phyloP scores from a whole-genome alignment of 2,888 invertebrate genomes.

The Synanthedon myopaeformis region DNA sequence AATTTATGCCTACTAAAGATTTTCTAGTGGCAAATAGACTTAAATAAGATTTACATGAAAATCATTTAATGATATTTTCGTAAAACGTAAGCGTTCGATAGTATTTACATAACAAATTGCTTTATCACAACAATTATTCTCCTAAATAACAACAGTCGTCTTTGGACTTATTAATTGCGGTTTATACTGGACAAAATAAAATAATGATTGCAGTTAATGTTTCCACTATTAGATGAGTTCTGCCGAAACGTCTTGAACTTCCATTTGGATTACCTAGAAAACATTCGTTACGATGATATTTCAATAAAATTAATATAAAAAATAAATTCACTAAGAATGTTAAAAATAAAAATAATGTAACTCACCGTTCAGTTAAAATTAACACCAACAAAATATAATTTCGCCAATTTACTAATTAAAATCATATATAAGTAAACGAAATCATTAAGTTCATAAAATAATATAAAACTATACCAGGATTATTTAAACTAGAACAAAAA shows the following conservation, averaged over 20 bases:
- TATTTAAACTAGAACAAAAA: background rate
- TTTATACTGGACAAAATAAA: constrained; percentile 26
- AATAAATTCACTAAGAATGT: constrained; percentile 11
- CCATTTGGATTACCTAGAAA: constrained; percentile 70
- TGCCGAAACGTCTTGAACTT: constrained; percentile 57
- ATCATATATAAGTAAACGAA: background rate
- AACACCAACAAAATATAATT: constrained; percentile 57
- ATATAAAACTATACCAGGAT: background rate
- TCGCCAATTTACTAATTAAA: constrained; percentile 12
- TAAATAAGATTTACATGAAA: background rate
- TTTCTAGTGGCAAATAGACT: background rate
- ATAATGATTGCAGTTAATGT: constrained; percentile 40
- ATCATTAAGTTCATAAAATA: background rate
- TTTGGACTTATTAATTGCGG: constrained; percentile 36
- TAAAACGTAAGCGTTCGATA: background rate
- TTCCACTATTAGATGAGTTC: constrained; percentile 52
- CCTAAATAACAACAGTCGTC: constrained; percentile 60
- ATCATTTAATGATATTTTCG: background rate
- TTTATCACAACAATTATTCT: constrained; percentile 59
- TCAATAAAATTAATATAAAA: constrained; percentile 18
- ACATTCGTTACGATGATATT: constrained; percentile 47
- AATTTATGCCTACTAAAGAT: background rate
- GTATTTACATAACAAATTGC: constrained; percentile 15
- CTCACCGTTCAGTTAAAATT: constrained; percentile 53
- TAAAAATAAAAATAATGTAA: constrained; percentile 24